Conservation (phyloP, 2,113 vertebrate species). For the Anhinga rufa region DNA sequence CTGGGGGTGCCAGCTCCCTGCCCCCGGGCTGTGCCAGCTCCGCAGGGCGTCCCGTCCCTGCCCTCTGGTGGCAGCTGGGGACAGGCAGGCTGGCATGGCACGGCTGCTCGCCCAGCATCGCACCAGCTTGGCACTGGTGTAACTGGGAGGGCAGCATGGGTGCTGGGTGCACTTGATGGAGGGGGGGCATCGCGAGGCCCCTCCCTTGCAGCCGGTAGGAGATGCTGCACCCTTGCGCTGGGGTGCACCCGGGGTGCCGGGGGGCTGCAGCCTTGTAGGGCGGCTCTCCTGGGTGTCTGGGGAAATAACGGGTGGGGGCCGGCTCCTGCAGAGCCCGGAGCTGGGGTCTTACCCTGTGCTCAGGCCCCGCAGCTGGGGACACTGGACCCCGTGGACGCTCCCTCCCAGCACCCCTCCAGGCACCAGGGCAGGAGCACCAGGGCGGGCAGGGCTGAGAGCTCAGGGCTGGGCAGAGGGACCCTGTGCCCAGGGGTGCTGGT, state of each 20-base stretch:
- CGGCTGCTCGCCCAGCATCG: fast-evolving
- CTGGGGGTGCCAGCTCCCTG: neutral
- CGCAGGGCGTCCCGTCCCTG: neutral
- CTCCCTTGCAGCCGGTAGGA: neutral
- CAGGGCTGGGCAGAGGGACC: neutral
- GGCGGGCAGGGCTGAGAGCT: neutral
- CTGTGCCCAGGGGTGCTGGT: fast-evolving
- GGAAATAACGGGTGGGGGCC: fast-evolving
- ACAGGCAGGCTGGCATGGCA: neutral
- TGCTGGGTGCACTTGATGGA: neutral
- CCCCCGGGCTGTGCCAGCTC: neutral
- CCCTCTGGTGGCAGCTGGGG: conserved; percentile 37
- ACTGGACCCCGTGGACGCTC: fast-evolving
- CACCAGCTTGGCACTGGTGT: neutral
- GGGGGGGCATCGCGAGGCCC: neutral
- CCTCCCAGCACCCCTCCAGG: neutral
- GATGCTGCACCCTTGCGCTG: neutral
- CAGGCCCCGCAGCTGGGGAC: too few relatives aligned
- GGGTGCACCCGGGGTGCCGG: neutral
- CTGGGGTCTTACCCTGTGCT: neutral
- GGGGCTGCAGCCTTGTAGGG: neutral
- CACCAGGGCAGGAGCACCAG: neutral
- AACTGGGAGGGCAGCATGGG: neutral
- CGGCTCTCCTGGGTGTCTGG: fast-evolving
- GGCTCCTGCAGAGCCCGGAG: neutral